Conservation (phyloP, 2,888 invertebrate species). For the Hydroisotoma schaefferi region DNA sequence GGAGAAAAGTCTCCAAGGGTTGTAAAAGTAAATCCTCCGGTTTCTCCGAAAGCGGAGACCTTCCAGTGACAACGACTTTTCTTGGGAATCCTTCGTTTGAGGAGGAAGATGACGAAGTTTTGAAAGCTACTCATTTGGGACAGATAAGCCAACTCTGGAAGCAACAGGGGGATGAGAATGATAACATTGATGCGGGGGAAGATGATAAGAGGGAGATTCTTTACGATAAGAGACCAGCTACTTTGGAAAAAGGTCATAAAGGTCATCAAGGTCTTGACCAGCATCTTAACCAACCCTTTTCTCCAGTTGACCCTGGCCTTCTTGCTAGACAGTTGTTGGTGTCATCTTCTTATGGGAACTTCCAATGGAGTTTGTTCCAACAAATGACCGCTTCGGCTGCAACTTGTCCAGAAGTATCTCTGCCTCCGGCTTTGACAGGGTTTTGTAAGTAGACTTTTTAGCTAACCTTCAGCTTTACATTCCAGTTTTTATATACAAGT, state of each 20-base stretch:
- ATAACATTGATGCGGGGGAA: not conserved
- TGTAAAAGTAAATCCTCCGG: not conserved
- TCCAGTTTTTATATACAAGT: too few species aligned
- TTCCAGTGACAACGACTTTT: too few species aligned
- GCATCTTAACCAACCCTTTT: too few species aligned
- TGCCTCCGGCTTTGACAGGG: constrained; percentile 35
- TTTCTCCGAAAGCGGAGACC: too few species aligned
- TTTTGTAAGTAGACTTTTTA: constrained; percentile 29
- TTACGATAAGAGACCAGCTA: too few species aligned
- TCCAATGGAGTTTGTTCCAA: constrained; percentile 45
- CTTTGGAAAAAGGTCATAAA: constrained; percentile 11
- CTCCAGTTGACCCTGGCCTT: not conserved
- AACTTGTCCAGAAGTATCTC: not conserved
- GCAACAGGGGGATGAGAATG: constrained; percentile 3
- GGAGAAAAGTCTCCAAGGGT: not conserved
- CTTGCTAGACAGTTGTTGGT: not conserved
- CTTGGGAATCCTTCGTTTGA: not conserved
- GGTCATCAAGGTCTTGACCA: too few species aligned
- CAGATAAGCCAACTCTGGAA: not conserved
- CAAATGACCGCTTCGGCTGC: constrained; percentile 26
- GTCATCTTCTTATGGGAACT: not conserved
- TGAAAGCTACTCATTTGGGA: not conserved
- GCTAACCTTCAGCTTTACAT: too few species aligned
- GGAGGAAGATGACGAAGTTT: not conserved
- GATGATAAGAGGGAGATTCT: too few species aligned